These are phyloP conservation scores for Irena cyanogastra DNA, from an alignment of 2,113 vertebrate species.

Conservation along the genomic window DNA sequence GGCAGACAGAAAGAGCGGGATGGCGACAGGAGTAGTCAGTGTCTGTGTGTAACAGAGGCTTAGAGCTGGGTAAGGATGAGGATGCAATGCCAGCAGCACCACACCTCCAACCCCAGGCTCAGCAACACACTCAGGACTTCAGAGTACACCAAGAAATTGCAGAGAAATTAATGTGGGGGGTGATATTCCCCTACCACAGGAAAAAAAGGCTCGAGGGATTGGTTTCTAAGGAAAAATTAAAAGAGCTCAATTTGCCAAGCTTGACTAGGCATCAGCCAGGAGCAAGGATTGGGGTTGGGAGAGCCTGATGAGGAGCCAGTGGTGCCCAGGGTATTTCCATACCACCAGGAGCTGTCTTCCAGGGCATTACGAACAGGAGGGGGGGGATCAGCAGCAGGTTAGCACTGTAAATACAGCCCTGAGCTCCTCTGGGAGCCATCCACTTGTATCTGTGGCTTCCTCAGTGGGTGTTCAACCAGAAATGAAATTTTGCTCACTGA, in stretches of 20 bases:
- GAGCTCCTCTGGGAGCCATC: neutral
- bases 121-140: neutral
- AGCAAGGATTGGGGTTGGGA: neutral
- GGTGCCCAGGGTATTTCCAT: neutral
- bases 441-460: neutral
- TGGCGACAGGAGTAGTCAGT: neutral
- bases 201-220: neutral
- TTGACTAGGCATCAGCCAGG: neutral
- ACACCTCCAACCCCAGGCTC: neutral
- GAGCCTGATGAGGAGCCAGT: neutral
- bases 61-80: neutral
- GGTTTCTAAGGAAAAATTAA: constrained; percentile 13
- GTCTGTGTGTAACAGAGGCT: neutral
- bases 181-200: neutral
- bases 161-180: neutral
- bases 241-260: neutral
- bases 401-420: neutral
- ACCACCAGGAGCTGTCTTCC: neutral
- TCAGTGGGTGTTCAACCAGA: neutral
- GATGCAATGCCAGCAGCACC: neutral
- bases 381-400: neutral
- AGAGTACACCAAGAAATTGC: neutral
- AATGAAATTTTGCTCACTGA: neutral
- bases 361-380: neutral
- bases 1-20: neutral